A percentile compares a stretch with the other conserved stretches of the same genome.
phyloP scores from a whole-genome alignment of 2,113 vertebrate genomes.

The Pygoscelis antarcticus region DNA sequence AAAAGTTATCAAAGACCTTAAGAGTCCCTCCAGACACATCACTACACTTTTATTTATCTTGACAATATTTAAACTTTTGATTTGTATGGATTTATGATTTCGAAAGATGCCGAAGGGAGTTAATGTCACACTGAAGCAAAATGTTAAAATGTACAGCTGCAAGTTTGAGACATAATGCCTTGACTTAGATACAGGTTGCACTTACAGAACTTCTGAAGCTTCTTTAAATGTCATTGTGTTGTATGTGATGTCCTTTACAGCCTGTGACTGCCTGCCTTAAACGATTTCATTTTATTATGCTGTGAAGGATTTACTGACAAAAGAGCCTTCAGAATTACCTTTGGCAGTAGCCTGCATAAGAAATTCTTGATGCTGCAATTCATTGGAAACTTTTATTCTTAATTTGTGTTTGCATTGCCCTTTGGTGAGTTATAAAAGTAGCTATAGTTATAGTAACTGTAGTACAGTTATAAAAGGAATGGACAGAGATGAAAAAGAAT shows the following conservation, averaged over 20 bases:
- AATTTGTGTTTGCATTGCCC: neutral
- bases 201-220: slow-evolving; percentile 52
- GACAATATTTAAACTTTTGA: slow-evolving; percentile 52
- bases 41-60: slow-evolving; percentile 36
- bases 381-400: neutral
- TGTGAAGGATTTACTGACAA: slow-evolving; percentile 37
- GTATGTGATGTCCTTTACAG: slow-evolving; percentile 13
- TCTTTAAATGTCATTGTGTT: slow-evolving; percentile 50
- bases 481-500: neutral
- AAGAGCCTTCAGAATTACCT: slow-evolving; percentile 8
- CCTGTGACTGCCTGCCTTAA: slow-evolving; percentile 52
- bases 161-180: slow-evolving; percentile 13
- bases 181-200: slow-evolving; percentile 36
- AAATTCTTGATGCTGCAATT: neutral
- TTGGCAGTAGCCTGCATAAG: neutral
- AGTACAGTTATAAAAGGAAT: neutral
- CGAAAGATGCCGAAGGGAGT: slow-evolving; percentile 42
- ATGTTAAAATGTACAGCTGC: neutral
- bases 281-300: slow-evolving; percentile 24
- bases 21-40: neutral
- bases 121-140: slow-evolving; percentile 40
- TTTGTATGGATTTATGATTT: slow-evolving; percentile 55
- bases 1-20: slow-evolving; percentile 17
- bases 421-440: neutral
- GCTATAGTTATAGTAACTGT: neutral